phyloP scores from a whole-genome alignment of 2,113 vertebrate genomes.

The Felis catus region DNA sequence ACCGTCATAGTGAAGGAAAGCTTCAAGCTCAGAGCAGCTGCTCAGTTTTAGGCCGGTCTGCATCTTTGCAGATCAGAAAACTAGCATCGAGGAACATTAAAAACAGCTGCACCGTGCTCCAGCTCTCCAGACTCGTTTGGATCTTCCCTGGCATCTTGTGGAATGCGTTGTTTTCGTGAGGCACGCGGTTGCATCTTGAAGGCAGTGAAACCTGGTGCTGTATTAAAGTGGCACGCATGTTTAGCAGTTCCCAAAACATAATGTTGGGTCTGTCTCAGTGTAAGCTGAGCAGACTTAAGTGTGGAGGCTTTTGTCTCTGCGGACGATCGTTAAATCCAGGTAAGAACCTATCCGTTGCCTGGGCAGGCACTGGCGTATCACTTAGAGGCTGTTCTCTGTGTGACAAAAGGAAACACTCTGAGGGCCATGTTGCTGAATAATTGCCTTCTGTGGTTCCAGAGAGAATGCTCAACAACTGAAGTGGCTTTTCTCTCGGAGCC shows the following conservation, averaged over 20 bases:
- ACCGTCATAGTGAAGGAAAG: accelerated
- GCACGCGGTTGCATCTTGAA: slow-evolving; percentile 35
- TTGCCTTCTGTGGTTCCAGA: slow-evolving; percentile 71
- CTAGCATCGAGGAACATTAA: neutral
- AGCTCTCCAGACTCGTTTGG: slow-evolving; percentile 46
- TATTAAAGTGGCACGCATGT: neutral
- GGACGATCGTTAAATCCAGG: slow-evolving; percentile 43
- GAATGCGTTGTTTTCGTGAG: slow-evolving; percentile 22
- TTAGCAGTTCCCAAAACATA: slow-evolving; percentile 58
- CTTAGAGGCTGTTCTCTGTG: slow-evolving; percentile 66
- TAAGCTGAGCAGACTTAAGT: slow-evolving; percentile 44
- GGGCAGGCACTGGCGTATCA: neutral
- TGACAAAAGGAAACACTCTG: slow-evolving; percentile 67
- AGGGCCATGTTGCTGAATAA: slow-evolving; percentile 62
- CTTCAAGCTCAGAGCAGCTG: neutral
- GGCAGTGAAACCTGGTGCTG: neutral
- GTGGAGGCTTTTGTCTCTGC: slow-evolving; percentile 50
- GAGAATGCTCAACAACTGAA: slow-evolving; percentile 57
- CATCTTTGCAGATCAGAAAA: neutral
- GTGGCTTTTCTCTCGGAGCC: slow-evolving; percentile 33
- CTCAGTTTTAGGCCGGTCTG: neutral
- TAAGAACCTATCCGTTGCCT: slow-evolving; percentile 10
- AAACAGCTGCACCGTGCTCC: slow-evolving; percentile 36
- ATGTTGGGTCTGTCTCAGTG: slow-evolving; percentile 61
- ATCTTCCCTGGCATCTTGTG: slow-evolving; percentile 59